Conservation (phyloP, 1,140 invertebrate genomes). For the Polypedilum pembai region DNA sequence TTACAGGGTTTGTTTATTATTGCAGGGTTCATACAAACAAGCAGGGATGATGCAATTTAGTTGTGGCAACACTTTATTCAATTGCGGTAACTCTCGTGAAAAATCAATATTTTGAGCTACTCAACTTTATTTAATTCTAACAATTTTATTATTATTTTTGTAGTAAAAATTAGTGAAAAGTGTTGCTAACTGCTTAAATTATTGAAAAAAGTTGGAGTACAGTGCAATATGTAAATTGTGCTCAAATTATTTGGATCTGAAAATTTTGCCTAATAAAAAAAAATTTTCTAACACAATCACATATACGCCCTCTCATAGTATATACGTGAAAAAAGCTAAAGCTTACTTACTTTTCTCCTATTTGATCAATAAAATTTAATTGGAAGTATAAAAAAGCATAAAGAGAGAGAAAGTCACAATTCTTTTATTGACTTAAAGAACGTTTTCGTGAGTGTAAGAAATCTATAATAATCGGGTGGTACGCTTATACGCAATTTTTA, state of each 20-base stretch:
- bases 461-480: background rate
- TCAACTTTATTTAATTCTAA: conserved; percentile 21
- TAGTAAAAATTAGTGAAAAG: conserved; percentile 27
- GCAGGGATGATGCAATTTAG: background rate
- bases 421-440: background rate
- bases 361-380: conserved; percentile 26
- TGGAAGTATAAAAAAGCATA: background rate
- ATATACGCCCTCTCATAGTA: conserved; percentile 16
- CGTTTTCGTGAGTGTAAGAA: background rate
- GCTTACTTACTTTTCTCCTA: conserved; percentile 22
- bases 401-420: background rate
- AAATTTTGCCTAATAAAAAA: conserved; percentile 24
- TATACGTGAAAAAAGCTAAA: background rate
- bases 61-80: background rate
- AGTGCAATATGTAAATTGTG: conserved; percentile 20
- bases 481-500: background rate
- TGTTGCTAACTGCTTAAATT: conserved; percentile 14
- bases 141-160: conserved; percentile 4
- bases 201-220: conserved; percentile 12
- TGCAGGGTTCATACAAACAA: background rate
- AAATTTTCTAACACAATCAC: conserved; percentile 21
- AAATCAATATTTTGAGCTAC: conserved; percentile 25
- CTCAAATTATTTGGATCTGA: conserved; percentile 6
- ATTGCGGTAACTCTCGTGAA: conserved; percentile 7
- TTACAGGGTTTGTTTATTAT: background rate